Percentiles rank a stretch among this genome's conserved stretches.
Evolutionary conservation across 2,888 invertebrate genomes (phyloP).

Genomic region (Chirona hameri): DNA sequence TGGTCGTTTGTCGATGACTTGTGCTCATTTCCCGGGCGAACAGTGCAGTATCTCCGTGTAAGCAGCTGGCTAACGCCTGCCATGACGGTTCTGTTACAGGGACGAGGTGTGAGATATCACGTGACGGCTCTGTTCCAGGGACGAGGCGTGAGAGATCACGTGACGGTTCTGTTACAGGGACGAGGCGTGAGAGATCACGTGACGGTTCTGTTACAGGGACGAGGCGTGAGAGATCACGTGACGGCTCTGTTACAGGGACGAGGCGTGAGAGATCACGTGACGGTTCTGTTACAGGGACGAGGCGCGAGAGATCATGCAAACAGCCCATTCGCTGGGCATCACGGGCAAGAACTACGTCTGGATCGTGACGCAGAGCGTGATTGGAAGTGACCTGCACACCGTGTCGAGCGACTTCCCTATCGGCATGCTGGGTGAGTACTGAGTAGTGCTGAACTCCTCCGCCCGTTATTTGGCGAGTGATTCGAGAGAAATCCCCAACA

Average conservation of each 20-base stretch:
- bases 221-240: conserved; percentile 81
- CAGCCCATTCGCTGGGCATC: conserved; percentile 67
- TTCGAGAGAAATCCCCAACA: too few relatives aligned
- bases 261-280: conserved; percentile 76
- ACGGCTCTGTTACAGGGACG: conserved; percentile 54
- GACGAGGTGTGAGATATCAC: conserved; percentile 83
- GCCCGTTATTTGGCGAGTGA: too few relatives aligned
- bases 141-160: conserved; percentile 80
- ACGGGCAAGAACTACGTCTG: conserved; percentile 92
- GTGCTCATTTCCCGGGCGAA: too few relatives aligned
- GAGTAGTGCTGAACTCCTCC: conserved; percentile 45
- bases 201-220: conserved; percentile 51
- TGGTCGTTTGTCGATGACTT: too few relatives aligned
- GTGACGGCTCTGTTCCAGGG: conserved; percentile 47
- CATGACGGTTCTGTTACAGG: conserved; percentile 43
- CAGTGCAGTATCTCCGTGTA: too few relatives aligned
- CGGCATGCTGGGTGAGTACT: conserved; percentile 80
- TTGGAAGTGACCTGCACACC: conserved; percentile 48
- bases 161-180: conserved; percentile 51
- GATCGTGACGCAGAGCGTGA: conserved; percentile 93
- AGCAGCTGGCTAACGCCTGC: too few relatives aligned
- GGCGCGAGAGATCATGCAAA: conserved; percentile 73
- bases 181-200: conserved; percentile 79
- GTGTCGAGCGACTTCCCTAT: conserved; percentile 78
- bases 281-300: conserved; percentile 58